Base-by-base conservation (phyloP, 2,888 invertebrate species). In the Heteromyza rotundicornis region DNA sequence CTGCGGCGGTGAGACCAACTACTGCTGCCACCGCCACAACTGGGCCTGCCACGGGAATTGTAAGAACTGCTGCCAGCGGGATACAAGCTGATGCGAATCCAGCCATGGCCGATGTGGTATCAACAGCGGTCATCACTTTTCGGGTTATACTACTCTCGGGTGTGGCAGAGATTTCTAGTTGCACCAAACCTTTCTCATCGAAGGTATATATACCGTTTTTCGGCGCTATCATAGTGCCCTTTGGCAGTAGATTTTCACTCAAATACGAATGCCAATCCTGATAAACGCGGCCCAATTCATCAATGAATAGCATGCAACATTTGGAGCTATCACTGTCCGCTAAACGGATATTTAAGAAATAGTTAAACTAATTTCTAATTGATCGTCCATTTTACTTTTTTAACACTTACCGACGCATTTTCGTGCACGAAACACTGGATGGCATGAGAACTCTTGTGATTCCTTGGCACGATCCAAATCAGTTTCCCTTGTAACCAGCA, bases 221-320 rank as follows among this genome's bases (percentile, higher is more conserved):
- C 0, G 86, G 86, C 1, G 84, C 77, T 51, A 85, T 74, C 81
- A 86, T 83, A 14, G 79, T 69, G 23, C 85, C 84, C 57, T 79
- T 68, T 0, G 83, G 82, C 24, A 85, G 74, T 58, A 82, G 80
- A 72, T 86, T 86, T 12, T 80, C 74, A 1, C 69, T 59, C 27
- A 84, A 66, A 71, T 82, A 86, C 10, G 80, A 72, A 0, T 67
- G 60, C 86, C 86, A 86, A 61, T 80, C 80, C 63, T 79, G 66
- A 70, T 86, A 86, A 1, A 84, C 84, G 2, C 86, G 80, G 1
- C 80, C 80, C 2, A 70, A 67, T 73, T 82, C 72, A 76, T 84
- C 79, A 66, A 82, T 64, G 71, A 74, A 76, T 65, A 83, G 58
- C 76, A 81, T 80, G 58, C 82, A 83, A 49, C 81, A 80, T 22